Evolutionary conservation across 1,140 invertebrate genomes (phyloP), one percentile per base, ranked within the genome.

Genomic region (Drosophila pallidifrons): DNA sequence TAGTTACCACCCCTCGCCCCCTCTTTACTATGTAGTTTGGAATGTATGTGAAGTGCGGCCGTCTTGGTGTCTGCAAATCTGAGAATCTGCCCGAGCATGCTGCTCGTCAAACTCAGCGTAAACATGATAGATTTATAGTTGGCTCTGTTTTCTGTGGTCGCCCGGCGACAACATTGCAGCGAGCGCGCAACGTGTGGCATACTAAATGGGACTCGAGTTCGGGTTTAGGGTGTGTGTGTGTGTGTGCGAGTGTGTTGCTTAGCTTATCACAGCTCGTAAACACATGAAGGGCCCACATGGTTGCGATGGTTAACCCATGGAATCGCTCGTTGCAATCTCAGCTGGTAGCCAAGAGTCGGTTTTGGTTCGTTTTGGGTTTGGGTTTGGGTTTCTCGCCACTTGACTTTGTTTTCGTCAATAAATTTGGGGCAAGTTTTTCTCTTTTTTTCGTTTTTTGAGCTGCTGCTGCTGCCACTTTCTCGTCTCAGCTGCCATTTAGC

Each of bases 91-190:
- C 66, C 58, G 52, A 71, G 49, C 47, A 41, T 46, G 82, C 82
- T 46, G 82, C 82, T 86, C 82, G 83, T 86, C 82, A 86, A 86
- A 83, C 68, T 75, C 76, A 74, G 72, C 79, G 82, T 86, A 86
- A 86, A 86, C 82, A 86, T 86, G 82, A 86, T 86, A 86, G 82
- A 86, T 86, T 86, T 86, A 86, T 86, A 86, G 82, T 86, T 87
- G 82, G 79, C 68, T 79, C 46, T 64, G 71, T 71, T 76, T 25
- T 75, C 74, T 77, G 74, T 61, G 75, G 69, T 66, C 47, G 45
- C 55, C 55, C 49, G 75, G 55, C 61, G 75, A 77, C 78, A 83
- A 78, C 82, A 82, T 81, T 85, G 69, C 81, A 82, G 51, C 49
- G 57, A 60, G 11, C 38, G 13, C 46, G 67, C 71, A 81, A 86